A percentile compares a stretch with the other conserved stretches of the same genome.
Conservation (phyloP, 1,140 invertebrate species). For the Phenacoccus solenopsis region DNA sequence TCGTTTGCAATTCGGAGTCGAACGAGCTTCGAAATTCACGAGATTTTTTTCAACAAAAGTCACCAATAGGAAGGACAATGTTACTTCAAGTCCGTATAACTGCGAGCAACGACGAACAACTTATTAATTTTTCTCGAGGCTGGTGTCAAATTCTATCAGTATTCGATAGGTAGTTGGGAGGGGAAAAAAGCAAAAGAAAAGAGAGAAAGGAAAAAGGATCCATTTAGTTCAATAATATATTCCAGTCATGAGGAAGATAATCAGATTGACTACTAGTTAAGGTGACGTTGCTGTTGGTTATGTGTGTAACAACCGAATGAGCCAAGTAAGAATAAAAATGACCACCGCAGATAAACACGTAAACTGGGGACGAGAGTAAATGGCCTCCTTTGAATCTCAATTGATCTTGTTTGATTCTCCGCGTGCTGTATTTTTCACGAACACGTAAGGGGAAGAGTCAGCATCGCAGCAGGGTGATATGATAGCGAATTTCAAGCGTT, state of each 20-base stretch:
- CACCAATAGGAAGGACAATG: too few relatives aligned
- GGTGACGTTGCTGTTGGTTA: constrained; percentile 1
- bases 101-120: background rate
- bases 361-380: background rate
- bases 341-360: background rate
- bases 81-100: too few relatives aligned
- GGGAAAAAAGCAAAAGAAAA: too few relatives aligned
- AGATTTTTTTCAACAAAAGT: too few relatives aligned
- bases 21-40: too few relatives aligned
- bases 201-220: background rate
- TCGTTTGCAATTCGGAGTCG: too few relatives aligned
- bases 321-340: background rate
- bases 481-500: background rate
- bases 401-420: background rate
- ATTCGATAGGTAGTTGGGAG: too few relatives aligned
- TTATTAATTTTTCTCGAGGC: constrained; percentile 2
- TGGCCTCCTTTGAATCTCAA: background rate
- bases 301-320: constrained; percentile 1
- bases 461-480: background rate
- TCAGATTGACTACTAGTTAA: constrained; percentile 2
- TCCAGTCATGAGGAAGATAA: background rate
- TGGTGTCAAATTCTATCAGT: background rate
- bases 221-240: background rate
- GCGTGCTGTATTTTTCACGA: background rate
- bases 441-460: background rate